Base-by-base conservation (phyloP, 2,888 invertebrate species). In the Cloeon dipterum region DNA sequence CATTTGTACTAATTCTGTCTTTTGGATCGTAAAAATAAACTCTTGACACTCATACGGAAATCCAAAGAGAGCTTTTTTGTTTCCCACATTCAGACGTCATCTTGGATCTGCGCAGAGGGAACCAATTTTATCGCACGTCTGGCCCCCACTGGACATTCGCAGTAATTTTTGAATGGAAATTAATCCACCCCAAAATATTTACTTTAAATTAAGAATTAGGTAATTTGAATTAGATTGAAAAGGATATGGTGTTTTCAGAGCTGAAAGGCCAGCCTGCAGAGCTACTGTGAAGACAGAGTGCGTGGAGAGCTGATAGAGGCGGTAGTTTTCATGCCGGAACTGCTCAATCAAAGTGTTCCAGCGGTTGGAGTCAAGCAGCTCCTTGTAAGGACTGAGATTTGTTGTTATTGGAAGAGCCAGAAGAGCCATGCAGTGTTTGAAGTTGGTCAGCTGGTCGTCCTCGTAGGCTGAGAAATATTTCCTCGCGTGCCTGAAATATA, bases 381-480 rank as follows among this genome's bases (percentile, higher is more conserved):
- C 63, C 49, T 52, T 51, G 46, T 61, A 62, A 7, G 53, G 52
- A 17, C 49, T 48, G 10, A 55, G 44, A 41, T 49, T 50, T 53
- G 43, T 81, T 46, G 74, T 72, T 34, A 73, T 68, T n/a, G 85
- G 81, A 57, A 91, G 93, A 2, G 93, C 94, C 35, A 94, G 63
- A 49, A 94, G 69, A 29, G 88, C 93, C 93, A 94, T 94, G 45
- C 85, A 88, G 50, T 81, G 79, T 53, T 89, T 86, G 35, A 94
- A 83, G 47, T 86, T 82, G 35, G 68, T 65, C 29, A 89, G 56
- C 51, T 88, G 88, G 4, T 78, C 81, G 37, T 85, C 82, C 50
- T 91, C 88, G 48, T 79, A 78, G 19, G 68, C 67, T 0, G 82
- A 75, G 57, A 96, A 88, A 58, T 86, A 76, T 55, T 89, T 93